Evolutionary conservation across 2,113 vertebrate genomes (phyloP).

Genomic region (Telmatochromis bifrenatus): DNA sequence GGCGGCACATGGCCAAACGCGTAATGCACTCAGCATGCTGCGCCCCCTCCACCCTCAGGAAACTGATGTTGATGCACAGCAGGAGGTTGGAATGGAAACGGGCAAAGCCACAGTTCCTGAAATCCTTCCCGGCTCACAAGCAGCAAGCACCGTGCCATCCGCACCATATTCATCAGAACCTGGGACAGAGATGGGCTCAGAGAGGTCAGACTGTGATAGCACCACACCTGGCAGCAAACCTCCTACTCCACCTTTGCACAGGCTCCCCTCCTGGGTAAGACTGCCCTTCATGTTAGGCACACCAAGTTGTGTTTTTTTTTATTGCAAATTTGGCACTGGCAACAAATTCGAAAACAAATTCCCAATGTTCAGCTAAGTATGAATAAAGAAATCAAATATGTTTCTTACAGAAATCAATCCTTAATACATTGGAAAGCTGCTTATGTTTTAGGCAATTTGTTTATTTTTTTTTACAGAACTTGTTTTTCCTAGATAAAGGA

Average conservation of each 20-base stretch:
- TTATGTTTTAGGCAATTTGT: background rate
- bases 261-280: slow-evolving; percentile 96
- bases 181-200: slow-evolving; percentile 37
- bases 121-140: background rate
- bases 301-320: background rate
- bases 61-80: slow-evolving; percentile 79
- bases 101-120: slow-evolving; percentile 42
- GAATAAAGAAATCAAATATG: background rate
- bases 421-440: background rate
- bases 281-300: background rate
- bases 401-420: background rate
- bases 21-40: slow-evolving; percentile 97
- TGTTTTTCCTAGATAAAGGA: background rate
- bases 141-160: background rate
- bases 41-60: slow-evolving; percentile 83
- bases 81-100: slow-evolving; percentile 68
- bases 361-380: background rate
- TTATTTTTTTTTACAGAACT: background rate
- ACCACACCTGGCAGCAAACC: slow-evolving; percentile 74
- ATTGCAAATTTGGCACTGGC: background rate
- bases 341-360: background rate
- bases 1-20: slow-evolving; percentile 76
- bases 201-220: slow-evolving; percentile 42
- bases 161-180: background rate
- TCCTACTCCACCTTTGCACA: slow-evolving; percentile 91